Evolutionary conservation across 1,140 invertebrate species (phyloP).

Genomic region (Himalopsyche phryganea): DNA sequence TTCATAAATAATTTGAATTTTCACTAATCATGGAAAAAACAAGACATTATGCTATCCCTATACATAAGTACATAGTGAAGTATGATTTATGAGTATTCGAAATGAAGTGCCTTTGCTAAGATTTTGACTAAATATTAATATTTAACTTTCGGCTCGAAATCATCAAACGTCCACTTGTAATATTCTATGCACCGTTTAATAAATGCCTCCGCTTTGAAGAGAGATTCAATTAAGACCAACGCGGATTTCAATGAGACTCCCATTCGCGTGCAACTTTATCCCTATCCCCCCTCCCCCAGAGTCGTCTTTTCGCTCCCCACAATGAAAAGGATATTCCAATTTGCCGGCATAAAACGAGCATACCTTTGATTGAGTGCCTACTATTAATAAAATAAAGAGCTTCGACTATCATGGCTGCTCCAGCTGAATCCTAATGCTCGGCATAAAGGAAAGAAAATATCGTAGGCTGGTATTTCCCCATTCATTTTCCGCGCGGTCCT

Average conservation of each 20-base stretch:
- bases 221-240: conserved; percentile 7
- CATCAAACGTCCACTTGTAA: no score
- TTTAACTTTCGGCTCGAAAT: no score
- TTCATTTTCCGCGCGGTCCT: conserved; percentile 5
- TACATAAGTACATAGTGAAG: no score
- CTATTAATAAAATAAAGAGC: conserved; percentile 21
- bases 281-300: neutral
- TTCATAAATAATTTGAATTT: no score
- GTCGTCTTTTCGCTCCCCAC: neutral
- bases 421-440: no score
- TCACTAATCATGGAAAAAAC: no score
- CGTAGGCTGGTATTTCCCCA: conserved; percentile 4
- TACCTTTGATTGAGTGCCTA: conserved; percentile 16
- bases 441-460: conserved; percentile 19
- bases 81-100: no score
- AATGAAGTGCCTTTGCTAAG: no score
- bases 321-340: conserved; percentile 9
- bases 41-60: no score
- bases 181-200: neutral
- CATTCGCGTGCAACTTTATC: neutral
- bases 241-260: neutral
- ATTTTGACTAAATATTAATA: no score
- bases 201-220: conserved; percentile 2
- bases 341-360: conserved; percentile 11
- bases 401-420: neutral